These are phyloP conservation scores for Cheilinus undulatus DNA, from an alignment of 2,113 vertebrate species.

Conservation along the genomic window DNA sequence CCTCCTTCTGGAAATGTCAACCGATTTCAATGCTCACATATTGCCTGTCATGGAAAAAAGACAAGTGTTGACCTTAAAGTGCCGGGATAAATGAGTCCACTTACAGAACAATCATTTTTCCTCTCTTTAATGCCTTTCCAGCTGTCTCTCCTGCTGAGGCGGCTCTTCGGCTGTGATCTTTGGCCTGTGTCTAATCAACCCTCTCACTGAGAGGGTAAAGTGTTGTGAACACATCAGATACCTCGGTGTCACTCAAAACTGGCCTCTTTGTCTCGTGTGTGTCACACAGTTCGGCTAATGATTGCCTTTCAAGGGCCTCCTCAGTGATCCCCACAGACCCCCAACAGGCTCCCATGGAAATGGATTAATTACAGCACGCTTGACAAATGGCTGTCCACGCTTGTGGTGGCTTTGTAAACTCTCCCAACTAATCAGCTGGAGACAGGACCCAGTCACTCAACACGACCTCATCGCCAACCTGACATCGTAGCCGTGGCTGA, in stretches of 20 bases:
- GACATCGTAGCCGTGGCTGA: slow-evolving; percentile 62
- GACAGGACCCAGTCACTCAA: slow-evolving; percentile 70
- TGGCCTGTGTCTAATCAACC: slow-evolving; percentile 65
- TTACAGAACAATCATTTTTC: slow-evolving; percentile 63
- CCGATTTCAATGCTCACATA: slow-evolving; percentile 73
- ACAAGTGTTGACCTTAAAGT: slow-evolving; percentile 71
- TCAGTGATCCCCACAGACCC: slow-evolving; percentile 54
- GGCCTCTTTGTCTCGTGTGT: slow-evolving; percentile 36
- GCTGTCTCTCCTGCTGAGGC: slow-evolving; percentile 13
- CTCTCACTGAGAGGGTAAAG: slow-evolving; percentile 55
- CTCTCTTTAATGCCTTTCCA: slow-evolving; percentile 53
- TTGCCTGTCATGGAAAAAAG: slow-evolving; percentile 64
- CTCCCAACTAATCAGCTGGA: slow-evolving; percentile 74
- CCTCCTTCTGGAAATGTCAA: slow-evolving; percentile 79
- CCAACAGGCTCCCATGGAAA: slow-evolving; percentile 64
- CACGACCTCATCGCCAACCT: slow-evolving; percentile 63
- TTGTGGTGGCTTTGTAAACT: slow-evolving; percentile 68
- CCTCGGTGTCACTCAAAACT: slow-evolving; percentile 39
- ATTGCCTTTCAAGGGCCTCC: slow-evolving; percentile 63
- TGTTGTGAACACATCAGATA: slow-evolving; percentile 43
- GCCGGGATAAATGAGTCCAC: slow-evolving; percentile 71
- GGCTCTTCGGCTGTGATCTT: slow-evolving; percentile 49
- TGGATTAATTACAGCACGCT: slow-evolving; percentile 75
- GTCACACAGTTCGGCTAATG: slow-evolving; percentile 46
- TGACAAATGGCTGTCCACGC: slow-evolving; percentile 66